Percentiles rank a stretch among this genome's conserved stretches.
Conservation (phyloP, 2,888 invertebrate genomes). For the Arctia plantaginis region DNA sequence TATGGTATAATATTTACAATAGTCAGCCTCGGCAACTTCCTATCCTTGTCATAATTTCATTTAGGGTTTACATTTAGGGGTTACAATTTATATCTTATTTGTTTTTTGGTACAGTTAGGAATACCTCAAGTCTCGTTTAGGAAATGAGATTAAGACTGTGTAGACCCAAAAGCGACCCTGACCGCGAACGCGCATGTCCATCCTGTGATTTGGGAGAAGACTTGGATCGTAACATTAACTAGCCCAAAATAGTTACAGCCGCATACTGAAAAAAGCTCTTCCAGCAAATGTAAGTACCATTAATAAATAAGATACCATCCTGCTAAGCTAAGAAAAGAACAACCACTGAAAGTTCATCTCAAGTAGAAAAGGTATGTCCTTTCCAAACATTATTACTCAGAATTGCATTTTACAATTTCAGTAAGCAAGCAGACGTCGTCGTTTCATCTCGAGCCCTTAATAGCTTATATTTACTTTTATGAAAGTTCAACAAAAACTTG, state of each 20-base stretch:
- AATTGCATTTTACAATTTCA: constrained; percentile 57
- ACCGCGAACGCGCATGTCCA: neutral
- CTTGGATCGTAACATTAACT: neutral
- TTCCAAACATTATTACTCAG: constrained; percentile 55
- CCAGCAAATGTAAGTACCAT: constrained; percentile 3
- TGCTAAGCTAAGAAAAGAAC: constrained; percentile 35
- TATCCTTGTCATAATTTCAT: too few species aligned
- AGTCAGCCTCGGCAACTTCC: too few species aligned
- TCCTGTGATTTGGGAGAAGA: neutral
- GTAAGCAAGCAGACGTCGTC: constrained; percentile 41
- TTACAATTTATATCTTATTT: neutral
- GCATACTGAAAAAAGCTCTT: too few species aligned
- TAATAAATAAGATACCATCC: constrained; percentile 6
- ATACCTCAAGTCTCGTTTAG: too few species aligned
- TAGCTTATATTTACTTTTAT: constrained; percentile 62
- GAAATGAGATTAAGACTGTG: too few species aligned
- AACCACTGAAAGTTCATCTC: constrained; percentile 41
- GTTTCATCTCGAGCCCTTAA: constrained; percentile 53
- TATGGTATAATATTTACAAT: too few species aligned
- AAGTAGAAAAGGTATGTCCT: constrained; percentile 34
- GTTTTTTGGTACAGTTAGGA: too few species aligned
- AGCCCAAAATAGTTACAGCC: too few species aligned
- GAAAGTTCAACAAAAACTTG: constrained; percentile 58
- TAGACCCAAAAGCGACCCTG: too few species aligned
- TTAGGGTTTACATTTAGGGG: neutral